A percentile compares a stretch with the other conserved stretches of the same genome.
Conservation (phyloP, 1,140 invertebrate genomes). For the Temnothorax curvispinosus region DNA sequence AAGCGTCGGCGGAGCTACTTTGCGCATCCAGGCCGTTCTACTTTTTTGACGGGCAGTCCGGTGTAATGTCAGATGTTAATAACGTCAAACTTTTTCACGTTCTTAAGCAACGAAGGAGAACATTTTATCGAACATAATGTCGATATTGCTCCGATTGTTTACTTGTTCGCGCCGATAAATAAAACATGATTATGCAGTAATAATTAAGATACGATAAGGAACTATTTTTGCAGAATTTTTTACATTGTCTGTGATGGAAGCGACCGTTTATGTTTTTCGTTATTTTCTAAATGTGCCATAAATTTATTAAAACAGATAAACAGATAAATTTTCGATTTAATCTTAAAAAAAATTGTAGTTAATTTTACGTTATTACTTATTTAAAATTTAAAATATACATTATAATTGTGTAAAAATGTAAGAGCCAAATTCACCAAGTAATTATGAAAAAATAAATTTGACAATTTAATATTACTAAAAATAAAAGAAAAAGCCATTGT, state of each 20-base stretch:
- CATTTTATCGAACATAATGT: slow-evolving; percentile 32
- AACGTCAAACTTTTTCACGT: slow-evolving; percentile 33
- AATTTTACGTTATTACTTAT: background rate
- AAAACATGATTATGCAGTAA: background rate
- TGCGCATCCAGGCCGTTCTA: slow-evolving; percentile 43
- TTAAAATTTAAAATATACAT: slow-evolving; percentile 14
- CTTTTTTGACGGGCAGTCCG: slow-evolving; percentile 31
- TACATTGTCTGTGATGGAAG: background rate
- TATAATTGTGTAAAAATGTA: background rate
- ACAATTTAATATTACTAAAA: slow-evolving; percentile 2
- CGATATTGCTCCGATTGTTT: background rate
- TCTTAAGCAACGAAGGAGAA: background rate
- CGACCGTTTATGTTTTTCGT: background rate
- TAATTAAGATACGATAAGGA: slow-evolving; percentile 13
- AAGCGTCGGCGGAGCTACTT: slow-evolving; percentile 42
- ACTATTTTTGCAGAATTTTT: background rate
- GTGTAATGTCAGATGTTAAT: slow-evolving; percentile 52
- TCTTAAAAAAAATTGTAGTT: background rate
- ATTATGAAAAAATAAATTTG: background rate
- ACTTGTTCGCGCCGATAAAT: slow-evolving; percentile 23
- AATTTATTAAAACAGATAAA: slow-evolving; percentile 19
- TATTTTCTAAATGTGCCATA: background rate
- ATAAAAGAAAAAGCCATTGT: background rate
- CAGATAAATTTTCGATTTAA: background rate
- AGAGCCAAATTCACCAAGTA: background rate